These are phyloP conservation scores for Brachyhypopomus occidentalis DNA, from an alignment of 2,113 vertebrate genomes.

Conservation along the genomic window DNA sequence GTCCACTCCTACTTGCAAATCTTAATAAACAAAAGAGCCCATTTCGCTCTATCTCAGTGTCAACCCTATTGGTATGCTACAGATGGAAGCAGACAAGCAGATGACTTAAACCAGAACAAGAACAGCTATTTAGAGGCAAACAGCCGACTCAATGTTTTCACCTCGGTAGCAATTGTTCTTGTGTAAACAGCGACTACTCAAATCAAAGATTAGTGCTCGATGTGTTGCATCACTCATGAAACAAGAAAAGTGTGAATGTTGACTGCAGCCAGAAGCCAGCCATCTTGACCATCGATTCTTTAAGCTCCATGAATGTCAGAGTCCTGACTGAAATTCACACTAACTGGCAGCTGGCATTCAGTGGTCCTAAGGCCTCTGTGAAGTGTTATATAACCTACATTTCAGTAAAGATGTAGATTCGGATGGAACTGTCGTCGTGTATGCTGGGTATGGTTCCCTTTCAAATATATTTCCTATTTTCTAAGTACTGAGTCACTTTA, in stretches of 20 bases:
- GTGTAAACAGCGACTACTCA: neutral
- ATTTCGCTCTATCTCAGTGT: neutral
- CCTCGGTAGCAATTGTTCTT: neutral
- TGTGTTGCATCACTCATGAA: neutral
- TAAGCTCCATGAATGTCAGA: neutral
- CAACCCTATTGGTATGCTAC: slow-evolving; percentile 18
- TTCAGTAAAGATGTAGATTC: neutral
- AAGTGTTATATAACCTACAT: slow-evolving; percentile 32
- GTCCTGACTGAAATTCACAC: no score
- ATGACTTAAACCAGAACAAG: neutral
- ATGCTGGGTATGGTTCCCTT: slow-evolving; percentile 2
- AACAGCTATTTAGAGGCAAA: neutral
- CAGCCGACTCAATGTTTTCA: neutral
- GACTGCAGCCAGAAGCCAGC: neutral
- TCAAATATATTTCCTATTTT: slow-evolving; percentile 19
- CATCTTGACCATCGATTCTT: neutral
- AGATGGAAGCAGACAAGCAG: slow-evolving; percentile 6
- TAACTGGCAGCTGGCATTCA: slow-evolving; percentile 48
- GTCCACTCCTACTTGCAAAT: neutral
- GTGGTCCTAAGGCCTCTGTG: slow-evolving; percentile 51
- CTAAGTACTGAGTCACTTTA: neutral
- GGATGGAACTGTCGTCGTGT: neutral
- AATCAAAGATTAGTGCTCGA: neutral
- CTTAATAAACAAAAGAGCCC: neutral
- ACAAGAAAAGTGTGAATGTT: neutral